Percentiles rank a stretch among this genome's conserved stretches.
These are phyloP conservation scores for Caenorhabditis macrosperma DNA, from an alignment of 2,888 invertebrate genomes.

Conservation along the genomic window DNA sequence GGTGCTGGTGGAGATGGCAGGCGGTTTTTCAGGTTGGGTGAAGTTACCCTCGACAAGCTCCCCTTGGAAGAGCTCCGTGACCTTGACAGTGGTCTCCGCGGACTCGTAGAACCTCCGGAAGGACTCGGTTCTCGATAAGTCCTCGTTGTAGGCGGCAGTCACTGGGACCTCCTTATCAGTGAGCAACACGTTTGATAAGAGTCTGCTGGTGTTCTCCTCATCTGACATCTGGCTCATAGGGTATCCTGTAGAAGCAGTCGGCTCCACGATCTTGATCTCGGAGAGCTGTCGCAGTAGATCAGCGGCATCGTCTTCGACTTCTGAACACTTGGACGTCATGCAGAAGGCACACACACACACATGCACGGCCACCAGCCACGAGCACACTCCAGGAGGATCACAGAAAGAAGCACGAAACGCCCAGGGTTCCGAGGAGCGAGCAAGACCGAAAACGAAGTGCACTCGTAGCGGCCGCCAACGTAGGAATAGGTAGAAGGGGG, in stretches of 20 bases:
- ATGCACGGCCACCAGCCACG: constrained; percentile 56
- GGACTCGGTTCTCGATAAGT: constrained; percentile 53
- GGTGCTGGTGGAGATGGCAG: constrained; percentile 35
- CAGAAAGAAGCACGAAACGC: constrained; percentile 22
- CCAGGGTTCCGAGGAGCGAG: constrained; percentile 37
- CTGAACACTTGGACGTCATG: too few relatives aligned
- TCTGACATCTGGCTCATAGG: constrained; percentile 35
- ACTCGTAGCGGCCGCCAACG: constrained; percentile 50
- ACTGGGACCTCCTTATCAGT: constrained; percentile 40
- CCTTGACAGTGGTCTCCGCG: constrained; percentile 65
- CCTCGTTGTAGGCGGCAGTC: constrained; percentile 63
- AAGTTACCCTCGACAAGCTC: constrained; percentile 20
- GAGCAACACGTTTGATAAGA: constrained; percentile 41
- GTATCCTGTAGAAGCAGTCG: constrained; percentile 26
- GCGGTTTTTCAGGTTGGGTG: constrained; percentile 8
- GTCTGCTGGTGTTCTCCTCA: constrained; percentile 44
- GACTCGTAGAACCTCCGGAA: constrained; percentile 68
- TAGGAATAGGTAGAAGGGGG: constrained; percentile 2
- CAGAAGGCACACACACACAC: constrained; percentile 35
- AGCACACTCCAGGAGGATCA: constrained; percentile 46
- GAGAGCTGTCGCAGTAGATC: constrained; percentile 49
- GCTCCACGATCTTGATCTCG: constrained; percentile 40
- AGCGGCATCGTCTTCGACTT: constrained; percentile 47
- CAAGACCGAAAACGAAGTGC: constrained; percentile 55
- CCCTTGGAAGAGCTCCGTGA: constrained; percentile 58